Base-by-base conservation (phyloP, 2,888 invertebrate species). In the Ferrisia virgata region DNA sequence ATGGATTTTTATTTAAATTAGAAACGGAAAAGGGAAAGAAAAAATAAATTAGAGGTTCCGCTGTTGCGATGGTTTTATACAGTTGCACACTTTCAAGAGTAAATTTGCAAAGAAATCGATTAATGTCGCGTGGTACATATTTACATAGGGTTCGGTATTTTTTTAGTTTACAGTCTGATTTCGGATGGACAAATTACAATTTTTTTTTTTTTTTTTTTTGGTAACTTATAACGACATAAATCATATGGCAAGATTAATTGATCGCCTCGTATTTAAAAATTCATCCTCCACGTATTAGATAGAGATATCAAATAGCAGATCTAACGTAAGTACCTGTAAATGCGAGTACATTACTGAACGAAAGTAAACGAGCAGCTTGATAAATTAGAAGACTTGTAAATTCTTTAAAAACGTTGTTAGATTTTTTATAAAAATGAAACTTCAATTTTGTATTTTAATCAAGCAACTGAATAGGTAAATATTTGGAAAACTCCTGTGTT, bases 1-100 rank as follows among this genome's bases (percentile, higher is more conserved):
- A 64, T 64, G 64, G 64, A 64, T 64, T 64, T 64, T 64, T 64
- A 64, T 64, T 64, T 64, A 64, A 64, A 64, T 64, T 64, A 64
- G 64, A 64, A 64, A 64, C 64, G 64, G 64, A 64, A 64, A 64
- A 64, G 64, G 64, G 64, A 64, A 64, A 64, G 64, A 64, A 64
- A 64, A 64, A 64, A 64, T 64, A 64, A 64, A 64, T 64, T 64
- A 64, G 64, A 31, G 64, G 64, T 64, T 64, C 64, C 64, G 64
- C 28, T 64, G 64, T 64, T 64, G 28, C 64, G 64, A 64, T 64
- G 64, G 64, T 28, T 64, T 64, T 64, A 64, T 64, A 64, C 64
- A 64, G 64, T 64, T 64, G 64, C 28, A 64, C 64, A 64, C 64
- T 64, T 64, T 53, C 28, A 58, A 64, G 64, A 64, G 28, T 64